These are phyloP conservation scores for Phaonia tiefii DNA, from an alignment of 2,888 invertebrate genomes.

Conservation along the genomic window DNA sequence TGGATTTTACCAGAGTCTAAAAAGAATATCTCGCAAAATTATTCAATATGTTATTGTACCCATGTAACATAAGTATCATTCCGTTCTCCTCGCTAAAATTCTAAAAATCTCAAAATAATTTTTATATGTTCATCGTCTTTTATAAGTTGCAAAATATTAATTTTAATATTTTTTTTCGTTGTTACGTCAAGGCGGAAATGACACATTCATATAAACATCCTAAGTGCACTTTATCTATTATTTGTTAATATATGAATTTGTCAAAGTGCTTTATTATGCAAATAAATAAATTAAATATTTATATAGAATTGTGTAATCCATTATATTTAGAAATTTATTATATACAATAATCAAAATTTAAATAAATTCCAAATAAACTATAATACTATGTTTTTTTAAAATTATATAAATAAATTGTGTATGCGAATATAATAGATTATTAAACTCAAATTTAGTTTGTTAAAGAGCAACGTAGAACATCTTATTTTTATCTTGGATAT, in stretches of 20 bases:
- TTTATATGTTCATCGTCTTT: too few species aligned
- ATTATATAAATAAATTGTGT: slow-evolving; percentile 10
- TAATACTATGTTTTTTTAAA: background rate
- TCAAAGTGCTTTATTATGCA: slow-evolving; percentile 47
- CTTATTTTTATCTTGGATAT: too few species aligned
- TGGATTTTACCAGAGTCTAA: too few species aligned
- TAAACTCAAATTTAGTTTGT: too few species aligned
- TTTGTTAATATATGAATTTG: slow-evolving; percentile 42
- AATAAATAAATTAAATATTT: slow-evolving; percentile 32
- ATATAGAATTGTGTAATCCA: slow-evolving; percentile 29
- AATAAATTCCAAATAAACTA: background rate
- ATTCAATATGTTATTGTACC: too few species aligned
- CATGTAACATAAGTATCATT: too few species aligned
- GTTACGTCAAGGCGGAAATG: background rate
- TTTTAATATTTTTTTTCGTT: background rate
- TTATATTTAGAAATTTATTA: slow-evolving; percentile 15
- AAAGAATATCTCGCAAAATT: too few species aligned
- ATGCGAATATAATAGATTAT: background rate
- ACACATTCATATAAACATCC: slow-evolving; percentile 11
- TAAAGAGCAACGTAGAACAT: too few species aligned
- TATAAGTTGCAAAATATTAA: background rate
- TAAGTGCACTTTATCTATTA: slow-evolving; percentile 43
- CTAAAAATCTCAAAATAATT: too few species aligned
- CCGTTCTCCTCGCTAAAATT: too few species aligned
- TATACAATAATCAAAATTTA: background rate